Conservation (phyloP, 2,797 vertebrate genomes). For the Pygocentrus nattereri region DNA sequence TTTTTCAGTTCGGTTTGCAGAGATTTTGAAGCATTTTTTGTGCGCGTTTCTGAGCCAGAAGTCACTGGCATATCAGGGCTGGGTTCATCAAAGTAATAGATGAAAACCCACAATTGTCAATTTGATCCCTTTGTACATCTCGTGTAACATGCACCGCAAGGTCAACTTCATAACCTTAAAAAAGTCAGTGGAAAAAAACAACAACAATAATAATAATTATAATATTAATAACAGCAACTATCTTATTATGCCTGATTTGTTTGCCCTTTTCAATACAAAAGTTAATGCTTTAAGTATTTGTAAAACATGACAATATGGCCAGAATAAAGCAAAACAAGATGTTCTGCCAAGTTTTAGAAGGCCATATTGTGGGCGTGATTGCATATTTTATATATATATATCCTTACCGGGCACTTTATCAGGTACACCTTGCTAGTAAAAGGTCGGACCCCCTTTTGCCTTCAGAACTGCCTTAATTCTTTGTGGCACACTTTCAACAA, state of each 20-base stretch:
- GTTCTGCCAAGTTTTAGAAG: too few relatives aligned
- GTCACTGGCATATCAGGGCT: not conserved
- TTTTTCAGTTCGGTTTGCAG: conserved; percentile 1
- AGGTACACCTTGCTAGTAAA: too few relatives aligned
- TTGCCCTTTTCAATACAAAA: not conserved
- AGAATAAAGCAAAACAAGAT: too few relatives aligned
- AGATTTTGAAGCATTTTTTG: not conserved
- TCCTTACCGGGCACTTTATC: too few relatives aligned
- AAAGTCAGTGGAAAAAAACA: not conserved
- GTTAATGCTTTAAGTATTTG: not conserved
- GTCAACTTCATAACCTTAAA: not conserved
- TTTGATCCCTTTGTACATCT: not conserved
- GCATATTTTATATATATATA: too few relatives aligned
- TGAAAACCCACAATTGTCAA: not conserved
- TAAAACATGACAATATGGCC: too few relatives aligned
- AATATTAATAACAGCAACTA: too few relatives aligned
- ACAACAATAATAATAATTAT: too few relatives aligned
- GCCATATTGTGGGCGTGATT: too few relatives aligned
- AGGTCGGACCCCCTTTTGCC: too few relatives aligned
- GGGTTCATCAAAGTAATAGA: not conserved
- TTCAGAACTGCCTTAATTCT: too few relatives aligned
- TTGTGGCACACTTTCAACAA: too few relatives aligned
- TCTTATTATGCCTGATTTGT: not conserved
- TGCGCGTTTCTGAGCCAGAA: not conserved
- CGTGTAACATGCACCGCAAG: not conserved